Conservation (phyloP, 2,888 invertebrate species). For the Sussaba pulchella region DNA sequence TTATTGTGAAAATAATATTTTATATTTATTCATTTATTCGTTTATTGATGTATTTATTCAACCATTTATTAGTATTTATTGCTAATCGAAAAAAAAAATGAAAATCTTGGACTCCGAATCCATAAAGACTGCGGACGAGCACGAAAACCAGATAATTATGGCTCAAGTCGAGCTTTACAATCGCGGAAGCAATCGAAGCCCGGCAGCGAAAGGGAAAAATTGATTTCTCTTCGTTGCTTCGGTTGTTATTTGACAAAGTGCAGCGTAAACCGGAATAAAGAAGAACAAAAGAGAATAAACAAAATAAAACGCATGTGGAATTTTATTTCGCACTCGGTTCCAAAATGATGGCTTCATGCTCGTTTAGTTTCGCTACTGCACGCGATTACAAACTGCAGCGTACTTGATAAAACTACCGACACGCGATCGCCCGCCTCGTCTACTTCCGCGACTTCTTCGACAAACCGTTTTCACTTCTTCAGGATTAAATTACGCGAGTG, state of each 20-base stretch:
- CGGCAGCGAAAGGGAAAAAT: background rate
- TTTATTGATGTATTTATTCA: no score
- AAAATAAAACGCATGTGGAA: slow-evolving; percentile 62
- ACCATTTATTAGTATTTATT: no score
- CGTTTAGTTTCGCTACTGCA: slow-evolving; percentile 22
- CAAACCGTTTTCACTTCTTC: slow-evolving; percentile 7
- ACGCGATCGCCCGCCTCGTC: slow-evolving; percentile 27
- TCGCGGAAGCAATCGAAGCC: background rate
- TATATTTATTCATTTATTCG: no score
- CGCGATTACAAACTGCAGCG: slow-evolving; percentile 11
- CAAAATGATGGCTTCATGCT: background rate
- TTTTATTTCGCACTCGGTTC: background rate
- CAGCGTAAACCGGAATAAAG: background rate
- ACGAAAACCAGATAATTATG: no score
- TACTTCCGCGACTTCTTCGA: slow-evolving; percentile 10
- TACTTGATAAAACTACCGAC: slow-evolving; percentile 18
- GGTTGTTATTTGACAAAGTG: slow-evolving; percentile 5
- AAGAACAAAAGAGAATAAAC: no score
- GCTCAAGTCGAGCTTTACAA: background rate
- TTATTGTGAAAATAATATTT: no score
- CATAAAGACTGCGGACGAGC: no score
- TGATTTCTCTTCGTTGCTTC: background rate
- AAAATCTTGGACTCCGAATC: no score
- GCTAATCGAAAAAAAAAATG: no score
- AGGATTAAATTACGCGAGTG: slow-evolving; percentile 7